Conservation (phyloP, 1,140 invertebrate species). For the Drosophila melanica region DNA sequence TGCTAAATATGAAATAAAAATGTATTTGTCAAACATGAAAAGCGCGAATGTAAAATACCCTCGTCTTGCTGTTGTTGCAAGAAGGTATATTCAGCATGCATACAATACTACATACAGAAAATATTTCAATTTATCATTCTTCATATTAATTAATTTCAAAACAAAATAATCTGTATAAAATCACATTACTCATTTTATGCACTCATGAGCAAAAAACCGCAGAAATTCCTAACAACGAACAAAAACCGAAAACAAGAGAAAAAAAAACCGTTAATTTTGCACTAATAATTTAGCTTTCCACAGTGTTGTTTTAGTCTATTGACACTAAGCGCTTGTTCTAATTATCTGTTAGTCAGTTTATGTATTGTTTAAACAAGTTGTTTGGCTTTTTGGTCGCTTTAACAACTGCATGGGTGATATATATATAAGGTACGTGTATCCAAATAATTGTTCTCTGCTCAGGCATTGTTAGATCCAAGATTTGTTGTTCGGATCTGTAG, state of each 20-base stretch:
- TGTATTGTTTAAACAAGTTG: conserved; percentile 62
- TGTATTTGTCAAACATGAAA: too few relatives aligned
- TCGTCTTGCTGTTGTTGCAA: too few relatives aligned
- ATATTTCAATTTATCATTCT: too few relatives aligned
- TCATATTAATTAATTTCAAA: too few relatives aligned
- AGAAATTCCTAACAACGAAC: conserved; percentile 3
- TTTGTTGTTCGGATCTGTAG: neutral
- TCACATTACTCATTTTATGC: neutral
- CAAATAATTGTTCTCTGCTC: neutral
- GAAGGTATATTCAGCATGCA: too few relatives aligned
- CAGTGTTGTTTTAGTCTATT: conserved; percentile 47
- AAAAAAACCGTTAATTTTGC: conserved; percentile 26
- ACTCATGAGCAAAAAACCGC: neutral
- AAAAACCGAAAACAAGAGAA: conserved; percentile 1
- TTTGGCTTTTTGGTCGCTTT: conserved; percentile 45
- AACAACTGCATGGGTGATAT: conserved; percentile 21
- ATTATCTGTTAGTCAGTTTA: conserved; percentile 48
- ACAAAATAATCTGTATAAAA: neutral
- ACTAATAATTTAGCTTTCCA: conserved; percentile 58
- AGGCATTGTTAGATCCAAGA: neutral
- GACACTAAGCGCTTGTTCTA: conserved; percentile 47
- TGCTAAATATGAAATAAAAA: too few relatives aligned
- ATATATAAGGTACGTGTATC: conserved; percentile 5
- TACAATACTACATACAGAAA: too few relatives aligned
- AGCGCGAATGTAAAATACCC: too few relatives aligned